Conservation (phyloP, 1,140 invertebrate genomes). For the Drosophila equinoxialis region DNA sequence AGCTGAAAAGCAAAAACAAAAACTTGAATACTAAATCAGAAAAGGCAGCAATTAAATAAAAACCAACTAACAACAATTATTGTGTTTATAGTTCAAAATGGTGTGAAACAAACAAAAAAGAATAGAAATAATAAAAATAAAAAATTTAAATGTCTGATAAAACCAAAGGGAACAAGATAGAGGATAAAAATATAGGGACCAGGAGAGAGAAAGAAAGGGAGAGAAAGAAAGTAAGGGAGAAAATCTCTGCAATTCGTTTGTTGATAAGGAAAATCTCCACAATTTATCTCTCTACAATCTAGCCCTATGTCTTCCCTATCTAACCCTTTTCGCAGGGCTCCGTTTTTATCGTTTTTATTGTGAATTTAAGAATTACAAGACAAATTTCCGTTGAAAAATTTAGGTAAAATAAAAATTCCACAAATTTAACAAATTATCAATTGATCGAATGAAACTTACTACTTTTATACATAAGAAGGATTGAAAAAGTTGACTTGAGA, state of each 20-base stretch:
- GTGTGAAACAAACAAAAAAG: slow-evolving; percentile 4
- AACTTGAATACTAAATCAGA: not conserved
- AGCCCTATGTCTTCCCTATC: too few relatives aligned
- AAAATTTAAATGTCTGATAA: not conserved
- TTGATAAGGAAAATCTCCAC: not conserved
- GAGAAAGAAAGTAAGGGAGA: not conserved
- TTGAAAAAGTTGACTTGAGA: too few relatives aligned
- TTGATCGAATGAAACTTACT: too few relatives aligned
- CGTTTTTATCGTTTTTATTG: too few relatives aligned
- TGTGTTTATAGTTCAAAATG: slow-evolving; percentile 9
- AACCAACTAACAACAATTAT: slow-evolving; percentile 3
- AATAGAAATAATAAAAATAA: not conserved
- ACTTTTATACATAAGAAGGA: too few relatives aligned
- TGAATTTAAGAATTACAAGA: too few relatives aligned
- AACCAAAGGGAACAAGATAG: not conserved
- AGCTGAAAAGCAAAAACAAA: slow-evolving; percentile 9
- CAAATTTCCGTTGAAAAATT: too few relatives aligned
- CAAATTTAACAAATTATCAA: too few relatives aligned
- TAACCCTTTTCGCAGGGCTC: too few relatives aligned
- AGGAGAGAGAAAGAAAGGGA: too few relatives aligned
- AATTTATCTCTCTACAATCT: not conserved
- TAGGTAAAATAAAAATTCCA: too few relatives aligned
- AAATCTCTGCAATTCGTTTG: not conserved
- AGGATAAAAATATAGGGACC: not conserved
- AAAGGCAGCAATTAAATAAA: not conserved